Conservation (phyloP, 2,113 vertebrate genomes). For the Onychorhynchus coronatus region DNA sequence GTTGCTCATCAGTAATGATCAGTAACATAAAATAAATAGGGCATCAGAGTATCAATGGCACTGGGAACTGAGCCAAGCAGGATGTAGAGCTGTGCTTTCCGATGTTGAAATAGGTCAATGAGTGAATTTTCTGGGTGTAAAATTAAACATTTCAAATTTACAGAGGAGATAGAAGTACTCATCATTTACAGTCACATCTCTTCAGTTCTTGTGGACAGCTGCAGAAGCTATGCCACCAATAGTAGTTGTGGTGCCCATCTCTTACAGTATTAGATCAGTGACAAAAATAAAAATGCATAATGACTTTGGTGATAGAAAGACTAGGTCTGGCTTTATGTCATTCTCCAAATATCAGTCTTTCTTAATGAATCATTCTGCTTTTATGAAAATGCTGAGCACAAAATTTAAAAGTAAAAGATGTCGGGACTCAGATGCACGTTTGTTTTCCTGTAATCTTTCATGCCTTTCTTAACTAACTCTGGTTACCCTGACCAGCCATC, state of each 20-base stretch:
- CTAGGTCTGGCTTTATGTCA: background rate
- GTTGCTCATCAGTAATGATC: background rate
- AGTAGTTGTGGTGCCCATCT: background rate
- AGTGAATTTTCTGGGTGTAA: background rate
- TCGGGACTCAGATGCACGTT: background rate
- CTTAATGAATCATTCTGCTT: background rate
- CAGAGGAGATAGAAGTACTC: background rate
- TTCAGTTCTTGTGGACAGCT: background rate
- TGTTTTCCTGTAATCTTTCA: background rate
- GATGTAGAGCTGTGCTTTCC: background rate
- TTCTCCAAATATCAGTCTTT: background rate
- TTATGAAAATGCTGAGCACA: background rate
- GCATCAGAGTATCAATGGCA: background rate
- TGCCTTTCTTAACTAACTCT: background rate
- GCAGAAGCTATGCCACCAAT: background rate
- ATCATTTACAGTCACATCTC: background rate
- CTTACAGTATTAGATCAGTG: background rate
- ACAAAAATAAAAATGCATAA: background rate
- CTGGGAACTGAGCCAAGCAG: background rate
- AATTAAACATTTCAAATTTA: background rate
- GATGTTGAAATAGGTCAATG: background rate
- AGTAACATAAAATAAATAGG: background rate
- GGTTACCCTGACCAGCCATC: background rate
- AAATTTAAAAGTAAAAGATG: background rate
- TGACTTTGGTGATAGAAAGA: background rate